phyloP scores from a whole-genome alignment of 2,797 vertebrate species.

The Tamandua tetradactyla region DNA sequence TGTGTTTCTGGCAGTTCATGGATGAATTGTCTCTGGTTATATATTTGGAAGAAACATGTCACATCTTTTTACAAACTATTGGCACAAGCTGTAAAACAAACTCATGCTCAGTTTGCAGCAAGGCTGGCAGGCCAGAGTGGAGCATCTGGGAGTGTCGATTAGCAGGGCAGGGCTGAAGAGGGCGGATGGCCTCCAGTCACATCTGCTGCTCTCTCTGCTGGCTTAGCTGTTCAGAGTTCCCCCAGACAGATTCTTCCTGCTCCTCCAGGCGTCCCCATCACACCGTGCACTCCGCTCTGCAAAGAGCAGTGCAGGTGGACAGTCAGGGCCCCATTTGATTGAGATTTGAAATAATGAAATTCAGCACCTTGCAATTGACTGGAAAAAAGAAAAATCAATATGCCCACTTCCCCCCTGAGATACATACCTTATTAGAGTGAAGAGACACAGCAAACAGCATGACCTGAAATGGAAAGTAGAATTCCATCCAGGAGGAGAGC shows the following conservation, averaged over 20 bases:
- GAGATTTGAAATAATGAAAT: slow-evolving; percentile 63
- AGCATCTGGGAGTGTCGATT: background rate
- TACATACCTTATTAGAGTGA: slow-evolving; percentile 22
- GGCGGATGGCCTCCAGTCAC: background rate
- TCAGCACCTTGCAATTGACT: slow-evolving; percentile 11
- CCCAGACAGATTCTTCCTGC: background rate
- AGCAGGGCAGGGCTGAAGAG: background rate
- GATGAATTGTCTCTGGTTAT: slow-evolving; percentile 45
- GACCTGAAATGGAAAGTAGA: background rate
- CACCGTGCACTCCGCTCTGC: background rate
- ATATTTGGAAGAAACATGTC: slow-evolving; percentile 8
- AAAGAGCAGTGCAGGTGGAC: background rate
- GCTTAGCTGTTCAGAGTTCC: background rate
- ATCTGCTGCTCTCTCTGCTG: background rate
- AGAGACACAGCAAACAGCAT: background rate
- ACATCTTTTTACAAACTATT: background rate
- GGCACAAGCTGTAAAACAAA: slow-evolving; percentile 10
- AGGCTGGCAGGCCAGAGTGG: background rate
- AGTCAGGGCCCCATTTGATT: slow-evolving; percentile 45
- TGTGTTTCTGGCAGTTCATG: slow-evolving; percentile 50
- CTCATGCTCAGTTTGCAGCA: background rate
- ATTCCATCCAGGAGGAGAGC: background rate
- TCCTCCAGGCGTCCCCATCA: background rate
- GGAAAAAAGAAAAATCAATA: slow-evolving; percentile 21
- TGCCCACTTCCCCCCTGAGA: slow-evolving; percentile 1